These are phyloP conservation scores for Drosophila insularis DNA, from an alignment of 1,140 invertebrate genomes.

Conservation along the genomic window DNA sequence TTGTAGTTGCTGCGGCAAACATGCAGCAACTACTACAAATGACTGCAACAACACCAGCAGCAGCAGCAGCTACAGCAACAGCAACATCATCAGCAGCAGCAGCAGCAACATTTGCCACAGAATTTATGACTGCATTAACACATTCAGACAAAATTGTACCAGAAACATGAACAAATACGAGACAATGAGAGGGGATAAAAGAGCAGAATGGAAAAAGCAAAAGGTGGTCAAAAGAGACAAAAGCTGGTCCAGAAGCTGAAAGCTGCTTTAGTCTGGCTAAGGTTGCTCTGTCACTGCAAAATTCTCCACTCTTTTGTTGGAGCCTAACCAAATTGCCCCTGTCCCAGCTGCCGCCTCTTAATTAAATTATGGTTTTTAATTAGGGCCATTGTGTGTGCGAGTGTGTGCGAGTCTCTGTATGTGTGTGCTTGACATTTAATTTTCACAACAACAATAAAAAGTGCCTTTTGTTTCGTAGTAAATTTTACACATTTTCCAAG, in stretches of 20 bases:
- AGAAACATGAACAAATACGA: slow-evolving; percentile 16
- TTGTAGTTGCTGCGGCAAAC: slow-evolving; percentile 40
- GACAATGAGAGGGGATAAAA: not conserved
- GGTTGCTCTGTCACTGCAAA: not conserved
- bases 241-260: not conserved
- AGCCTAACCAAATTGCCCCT: slow-evolving; percentile 14
- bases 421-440: slow-evolving; percentile 14
- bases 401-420: slow-evolving; percentile 22
- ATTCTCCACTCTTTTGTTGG: not conserved
- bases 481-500: slow-evolving; percentile 23
- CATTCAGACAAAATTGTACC: slow-evolving; percentile 37
- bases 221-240: slow-evolving; percentile 10
- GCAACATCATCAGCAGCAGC: slow-evolving; percentile 26
- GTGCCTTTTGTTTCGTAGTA: slow-evolving; percentile 9
- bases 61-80: slow-evolving; percentile 32
- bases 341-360: slow-evolving; percentile 63
- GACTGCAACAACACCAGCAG: slow-evolving; percentile 23
- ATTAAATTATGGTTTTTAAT: slow-evolving; percentile 78
- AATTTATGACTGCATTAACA: slow-evolving; percentile 73
- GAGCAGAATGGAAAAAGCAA: not conserved
- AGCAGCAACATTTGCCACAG: slow-evolving; percentile 61
- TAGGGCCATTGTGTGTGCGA: slow-evolving; percentile 53
- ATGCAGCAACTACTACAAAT: slow-evolving; percentile 48
- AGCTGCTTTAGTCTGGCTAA: not conserved
- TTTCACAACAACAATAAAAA: not conserved